Evolutionary conservation across 2,888 invertebrate species (phyloP), one percentile per base, ranked within the genome.

Genomic region (Hetaerina titia): DNA sequence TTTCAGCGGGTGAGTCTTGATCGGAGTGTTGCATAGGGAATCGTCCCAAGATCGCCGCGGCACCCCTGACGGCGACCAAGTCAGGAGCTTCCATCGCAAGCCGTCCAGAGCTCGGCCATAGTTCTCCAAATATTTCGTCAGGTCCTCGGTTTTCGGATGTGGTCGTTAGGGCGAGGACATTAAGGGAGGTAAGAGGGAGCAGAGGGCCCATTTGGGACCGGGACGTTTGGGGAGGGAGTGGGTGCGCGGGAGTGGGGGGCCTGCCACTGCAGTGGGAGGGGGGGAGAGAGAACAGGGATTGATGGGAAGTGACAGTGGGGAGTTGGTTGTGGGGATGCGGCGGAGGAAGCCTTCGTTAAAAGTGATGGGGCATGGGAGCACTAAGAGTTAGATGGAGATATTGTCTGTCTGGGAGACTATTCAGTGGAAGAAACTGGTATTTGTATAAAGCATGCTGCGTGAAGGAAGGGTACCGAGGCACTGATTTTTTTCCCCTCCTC

Each of bases 91-190:
- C 45, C 45, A 45, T 45, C 45, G 45, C 60, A 69, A 22, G n/a
- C 31, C n/a, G 81, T 31, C 81, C 31, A 2, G 8, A 22, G 69
- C 69, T 45, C 4, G 45, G 45, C 69, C 81, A 81, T 81, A 81
- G 81, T 25, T 81, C 81, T 31, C 31, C 81, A 81, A 81, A 81
- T 81, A 81, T 81, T 89, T 92, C 90, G 64, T 90, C 64, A 64
- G 31, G 90, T 31, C 64, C 90, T 19, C 45, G n/a, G 81, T 81
- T 31, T 81, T 74, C 64, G 63, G 90, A 22, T 31, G 60, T 60
- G 90, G 22, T 63, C 60, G 90, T 63, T 90, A 63, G 60, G 45
- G 56, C 22, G 69, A n/a, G 69, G 31, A 8, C 45, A 22, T 31
- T 45, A 64, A 45, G 60, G 2, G 90, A 90, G 64, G 69, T 31